Conservation (phyloP, 2,888 invertebrate species). For the Thera obeliscata region DNA sequence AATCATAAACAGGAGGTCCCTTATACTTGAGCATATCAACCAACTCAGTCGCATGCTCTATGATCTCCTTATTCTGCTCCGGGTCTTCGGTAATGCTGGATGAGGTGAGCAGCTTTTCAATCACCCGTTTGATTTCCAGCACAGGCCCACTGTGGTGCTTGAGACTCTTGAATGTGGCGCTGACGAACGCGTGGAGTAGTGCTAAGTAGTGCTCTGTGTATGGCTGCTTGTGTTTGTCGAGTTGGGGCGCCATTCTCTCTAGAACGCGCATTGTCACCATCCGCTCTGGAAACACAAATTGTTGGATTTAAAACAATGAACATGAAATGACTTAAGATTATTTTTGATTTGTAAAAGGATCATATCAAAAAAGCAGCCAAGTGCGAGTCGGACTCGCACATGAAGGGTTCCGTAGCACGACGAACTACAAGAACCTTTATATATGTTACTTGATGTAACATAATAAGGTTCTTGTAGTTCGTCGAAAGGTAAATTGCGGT, state of each 20-base stretch:
- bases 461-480: no score
- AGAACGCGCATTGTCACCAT: conserved; percentile 62
- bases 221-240: conserved; percentile 54
- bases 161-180: conserved; percentile 48
- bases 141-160: conserved; percentile 55
- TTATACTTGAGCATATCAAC: conserved; percentile 39
- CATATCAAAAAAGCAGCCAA: no score
- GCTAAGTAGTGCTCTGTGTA: conserved; percentile 67
- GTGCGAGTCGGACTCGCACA: no score
- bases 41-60: conserved; percentile 58
- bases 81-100: conserved; percentile 51
- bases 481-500: no score
- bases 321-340: no score
- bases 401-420: no score
- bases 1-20: conserved; percentile 24
- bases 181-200: conserved; percentile 55
- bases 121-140: conserved; percentile 49
- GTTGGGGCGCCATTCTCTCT: conserved; percentile 49
- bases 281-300: conserved; percentile 57
- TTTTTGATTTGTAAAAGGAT: no score
- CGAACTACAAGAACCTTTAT: no score
- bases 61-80: conserved; percentile 60
- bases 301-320: no score
- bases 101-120: conserved; percentile 52
- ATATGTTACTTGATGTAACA: no score